Base-by-base conservation (phyloP, 2,113 vertebrate species). In the Heterochromis multidens region DNA sequence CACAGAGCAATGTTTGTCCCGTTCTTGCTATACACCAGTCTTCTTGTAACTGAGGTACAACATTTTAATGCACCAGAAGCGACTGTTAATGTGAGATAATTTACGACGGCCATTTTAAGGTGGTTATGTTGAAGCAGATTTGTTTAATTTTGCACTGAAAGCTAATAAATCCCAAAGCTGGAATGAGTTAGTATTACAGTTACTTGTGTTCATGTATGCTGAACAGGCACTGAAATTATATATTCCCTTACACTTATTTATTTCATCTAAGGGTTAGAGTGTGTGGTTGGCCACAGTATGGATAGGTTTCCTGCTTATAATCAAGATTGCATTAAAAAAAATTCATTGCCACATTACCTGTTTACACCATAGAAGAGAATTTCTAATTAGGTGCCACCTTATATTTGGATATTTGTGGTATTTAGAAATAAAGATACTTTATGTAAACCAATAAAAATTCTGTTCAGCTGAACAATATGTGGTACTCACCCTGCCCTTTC, bases 141-240 rank as follows among this genome's bases (percentile, higher is more conserved):
- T 94, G 88, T 93, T 95, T 94, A 91, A 91, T 92, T 95, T 94
- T 77, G 87, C 87, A 76, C 59, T 87, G 90, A 95, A 90, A 88
- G 90, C 86, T 87, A 94, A 93, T 95, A 93, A 95, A 94, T 93
- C 92, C 88, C 57, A 61, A 79, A 85, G 56, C 80, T 43, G 52
- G 57, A n/a, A 61, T 43, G 67, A 87, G 78, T 80, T 85, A 79
- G 79, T 82, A 82, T 79, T 79, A 77, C 37, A 65, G 65, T 79
- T 77, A 80, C 76, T 86, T 84, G 31, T 81, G 84, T 77, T 81
- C 65, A 91, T 81, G 27, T 67, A 79, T 74, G 25, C 62, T 62
- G 58, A 58, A 21, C 54, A 40, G 67, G 62, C 5, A n/a, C 54
- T 70, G 49, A 82, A 83, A 83, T 74, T n/a, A 81, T 35, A 81